Base-by-base conservation (phyloP, 2,797 vertebrate species). In the Hylomyscus alleni region DNA sequence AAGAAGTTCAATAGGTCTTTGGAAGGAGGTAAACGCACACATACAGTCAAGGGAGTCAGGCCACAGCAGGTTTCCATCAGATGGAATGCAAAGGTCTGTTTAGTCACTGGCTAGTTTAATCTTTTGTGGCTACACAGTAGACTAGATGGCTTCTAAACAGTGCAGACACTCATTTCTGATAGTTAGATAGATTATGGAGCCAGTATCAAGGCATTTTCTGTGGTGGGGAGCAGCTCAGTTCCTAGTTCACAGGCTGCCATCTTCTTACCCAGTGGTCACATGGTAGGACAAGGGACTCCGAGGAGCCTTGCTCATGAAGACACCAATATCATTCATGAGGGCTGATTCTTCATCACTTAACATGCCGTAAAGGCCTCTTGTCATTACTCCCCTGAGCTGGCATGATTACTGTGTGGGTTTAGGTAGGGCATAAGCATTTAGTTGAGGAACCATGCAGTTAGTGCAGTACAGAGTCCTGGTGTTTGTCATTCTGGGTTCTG, bases 31-130 rank as follows among this genome's bases (percentile, higher is more conserved):
- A 24, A 92, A 83, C 31, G n/a, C 8, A 3, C 31, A 19, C 8
- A 3, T 47, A 24, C 47, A 9, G 60, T 37, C 47, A 54, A 7
- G 5, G 72, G 6, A 90, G 34, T 65, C 22, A 17, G 44, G 15
- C 10, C 1, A 0, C 34, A 47, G 26, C 0, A 0, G 20, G 1
- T 24, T 19, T 26, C 50, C 10, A 0, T 75, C 14, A 77, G 22
- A 11, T 37, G n/a, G 19, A 65, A 3, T 20, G 11, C 17, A 24
- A 81, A 54, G 3, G 12, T 37, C 52, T 84, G 65, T 12, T 56
- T 58, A 22, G 72, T 82, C n/a, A 4, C 22, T 9, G 31, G 76
- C 72, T 62, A n/a, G 52, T 54, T 52, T 87, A 81, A n/a, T 73
- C 67, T 88, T 22, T 87, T 60, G 47, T 77, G 72, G 78, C 56